Conservation (phyloP, 1,140 invertebrate species). For the Drosophila orosa region DNA sequence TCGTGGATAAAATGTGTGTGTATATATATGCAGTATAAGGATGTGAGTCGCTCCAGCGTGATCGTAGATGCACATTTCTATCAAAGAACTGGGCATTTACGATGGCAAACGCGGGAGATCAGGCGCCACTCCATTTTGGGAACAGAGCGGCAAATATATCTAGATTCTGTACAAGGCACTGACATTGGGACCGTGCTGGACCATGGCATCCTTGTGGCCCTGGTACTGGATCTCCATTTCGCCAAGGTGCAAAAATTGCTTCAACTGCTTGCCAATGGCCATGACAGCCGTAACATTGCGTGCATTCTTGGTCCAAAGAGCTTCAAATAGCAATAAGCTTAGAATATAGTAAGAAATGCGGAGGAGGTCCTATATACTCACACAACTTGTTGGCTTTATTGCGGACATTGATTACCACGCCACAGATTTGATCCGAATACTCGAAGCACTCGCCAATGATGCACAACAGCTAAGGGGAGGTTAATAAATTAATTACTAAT, state of each 20-base stretch:
- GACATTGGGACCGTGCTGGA: slow-evolving; percentile 92
- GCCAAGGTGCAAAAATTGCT: slow-evolving; percentile 89
- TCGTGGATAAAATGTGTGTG: slow-evolving; percentile 25
- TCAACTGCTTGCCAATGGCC: slow-evolving; percentile 93
- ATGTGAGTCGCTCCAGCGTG: slow-evolving; percentile 12
- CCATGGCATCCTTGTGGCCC: slow-evolving; percentile 93
- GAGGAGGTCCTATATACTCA: slow-evolving; percentile 33
- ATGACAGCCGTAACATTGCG: slow-evolving; percentile 89
- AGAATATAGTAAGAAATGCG: not conserved
- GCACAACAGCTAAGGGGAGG: slow-evolving; percentile 88
- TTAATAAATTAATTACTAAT: not conserved
- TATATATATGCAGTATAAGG: slow-evolving; percentile 15
- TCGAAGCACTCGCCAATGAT: slow-evolving; percentile 99
- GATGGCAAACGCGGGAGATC: slow-evolving; percentile 9
- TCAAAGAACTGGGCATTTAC: slow-evolving; percentile 50
- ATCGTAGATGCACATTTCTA: slow-evolving; percentile 55
- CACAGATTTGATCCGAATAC: slow-evolving; percentile 95
- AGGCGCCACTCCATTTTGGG: not conserved
- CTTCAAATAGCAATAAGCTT: slow-evolving; percentile 83
- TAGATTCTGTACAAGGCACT: slow-evolving; percentile 88
- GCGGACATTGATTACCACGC: slow-evolving; percentile 97
- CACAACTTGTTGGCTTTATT: slow-evolving; percentile 95
- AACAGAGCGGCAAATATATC: slow-evolving; percentile 33
- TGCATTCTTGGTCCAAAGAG: slow-evolving; percentile 95
- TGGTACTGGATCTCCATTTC: slow-evolving; percentile 88